phyloP scores from a whole-genome alignment of 2,113 vertebrate genomes.

The Blennius ocellaris region DNA sequence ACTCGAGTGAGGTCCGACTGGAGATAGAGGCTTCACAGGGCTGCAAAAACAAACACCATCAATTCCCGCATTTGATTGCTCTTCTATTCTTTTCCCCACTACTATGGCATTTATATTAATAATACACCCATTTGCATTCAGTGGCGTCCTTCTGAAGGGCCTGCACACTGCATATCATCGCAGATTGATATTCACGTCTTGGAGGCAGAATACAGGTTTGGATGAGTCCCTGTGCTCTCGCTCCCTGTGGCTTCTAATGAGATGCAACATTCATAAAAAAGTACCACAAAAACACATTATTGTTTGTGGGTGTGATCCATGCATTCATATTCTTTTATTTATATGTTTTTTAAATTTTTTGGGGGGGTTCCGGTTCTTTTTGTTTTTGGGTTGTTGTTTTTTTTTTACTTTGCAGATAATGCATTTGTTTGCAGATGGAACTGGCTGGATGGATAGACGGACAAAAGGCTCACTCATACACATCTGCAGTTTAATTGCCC shows the following conservation, averaged over 20 bases:
- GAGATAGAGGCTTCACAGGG: neutral
- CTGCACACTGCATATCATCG: neutral
- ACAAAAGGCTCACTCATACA: neutral
- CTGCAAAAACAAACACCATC: conserved; percentile 13
- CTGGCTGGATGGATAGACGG: too few species aligned
- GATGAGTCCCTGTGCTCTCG: neutral
- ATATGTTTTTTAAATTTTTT: neutral
- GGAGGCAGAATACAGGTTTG: conserved; percentile 23
- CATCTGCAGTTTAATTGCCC: conserved; percentile 26
- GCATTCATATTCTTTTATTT: neutral
- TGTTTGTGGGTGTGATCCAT: neutral
- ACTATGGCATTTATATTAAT: conserved; percentile 7
- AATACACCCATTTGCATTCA: conserved; percentile 13
- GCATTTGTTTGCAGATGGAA: neutral
- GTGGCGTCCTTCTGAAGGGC: neutral
- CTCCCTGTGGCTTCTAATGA: neutral
- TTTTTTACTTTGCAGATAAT: too few species aligned
- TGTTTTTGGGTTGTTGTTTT: too few species aligned
- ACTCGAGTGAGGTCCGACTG: neutral
- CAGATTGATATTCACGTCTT: conserved; percentile 26
- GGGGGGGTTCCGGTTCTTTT: neutral
- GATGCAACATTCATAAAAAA: neutral
- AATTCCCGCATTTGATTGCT: neutral
- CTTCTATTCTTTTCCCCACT: neutral
- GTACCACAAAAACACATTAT: neutral